These are phyloP conservation scores for Oxycera nigricornis DNA, from an alignment of 2,888 invertebrate species.

Conservation along the genomic window DNA sequence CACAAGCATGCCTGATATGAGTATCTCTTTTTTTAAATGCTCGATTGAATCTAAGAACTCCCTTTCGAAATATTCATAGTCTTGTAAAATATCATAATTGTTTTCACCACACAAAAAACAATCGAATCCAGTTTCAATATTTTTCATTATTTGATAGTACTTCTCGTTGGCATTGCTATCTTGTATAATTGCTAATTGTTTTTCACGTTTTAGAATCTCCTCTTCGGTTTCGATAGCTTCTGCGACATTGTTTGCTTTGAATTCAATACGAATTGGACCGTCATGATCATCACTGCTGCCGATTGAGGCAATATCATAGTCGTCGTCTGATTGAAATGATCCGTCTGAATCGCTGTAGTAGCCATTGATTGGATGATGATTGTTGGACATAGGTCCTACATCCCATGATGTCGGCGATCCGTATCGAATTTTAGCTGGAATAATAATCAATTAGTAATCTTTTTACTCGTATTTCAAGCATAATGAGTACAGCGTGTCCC, in stretches of 20 bases:
- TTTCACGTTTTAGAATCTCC: slow-evolving; percentile 61
- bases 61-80: slow-evolving; percentile 44
- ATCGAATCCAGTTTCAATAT: slow-evolving; percentile 58
- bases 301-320: slow-evolving; percentile 61
- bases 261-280: slow-evolving; percentile 78
- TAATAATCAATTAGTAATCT: too few relatives aligned
- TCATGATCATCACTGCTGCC: slow-evolving; percentile 62
- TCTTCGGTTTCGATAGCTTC: slow-evolving; percentile 78
- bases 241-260: slow-evolving; percentile 83
- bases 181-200: slow-evolving; percentile 59
- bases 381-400: slow-evolving; percentile 46
- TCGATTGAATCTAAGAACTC: slow-evolving; percentile 56
- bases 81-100: not conserved
- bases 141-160: slow-evolving; percentile 60
- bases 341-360: slow-evolving; percentile 63
- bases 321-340: slow-evolving; percentile 65
- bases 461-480: too few relatives aligned
- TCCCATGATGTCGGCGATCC: slow-evolving; percentile 62
- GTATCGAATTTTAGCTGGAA: slow-evolving; percentile 60
- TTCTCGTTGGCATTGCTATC: slow-evolving; percentile 60
- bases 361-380: slow-evolving; percentile 40
- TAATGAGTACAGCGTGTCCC: too few relatives aligned
- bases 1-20: slow-evolving; percentile 57
- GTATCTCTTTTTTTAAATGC: slow-evolving; percentile 54
- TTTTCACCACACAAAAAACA: slow-evolving; percentile 23